phyloP scores from a whole-genome alignment of 2,888 invertebrate species.

The Beris morrisii region DNA sequence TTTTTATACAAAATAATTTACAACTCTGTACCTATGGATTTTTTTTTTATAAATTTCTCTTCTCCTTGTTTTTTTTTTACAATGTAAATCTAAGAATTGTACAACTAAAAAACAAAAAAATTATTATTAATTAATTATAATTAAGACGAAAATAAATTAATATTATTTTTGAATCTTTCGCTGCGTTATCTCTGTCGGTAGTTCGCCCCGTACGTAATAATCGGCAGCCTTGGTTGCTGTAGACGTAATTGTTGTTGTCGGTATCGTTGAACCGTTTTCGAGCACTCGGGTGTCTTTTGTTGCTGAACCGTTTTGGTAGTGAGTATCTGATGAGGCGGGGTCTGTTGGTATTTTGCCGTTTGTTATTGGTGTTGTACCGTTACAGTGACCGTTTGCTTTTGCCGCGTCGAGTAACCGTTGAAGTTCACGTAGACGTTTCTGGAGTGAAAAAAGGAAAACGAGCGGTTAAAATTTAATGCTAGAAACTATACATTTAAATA shows the following conservation, averaged over 20 bases:
- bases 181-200: constrained; percentile 51
- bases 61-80: constrained; percentile 36
- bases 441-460: constrained; percentile 2
- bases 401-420: background rate
- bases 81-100: constrained; percentile 38
- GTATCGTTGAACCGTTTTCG: constrained; percentile 39
- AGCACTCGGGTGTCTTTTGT: constrained; percentile 39
- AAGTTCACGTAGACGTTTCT: constrained; percentile 23
- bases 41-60: constrained; percentile 32
- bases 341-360: constrained; percentile 30
- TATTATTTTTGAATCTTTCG: constrained; percentile 56
- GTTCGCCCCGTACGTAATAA: constrained; percentile 42
- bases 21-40: constrained; percentile 26
- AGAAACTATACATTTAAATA: too few relatives aligned
- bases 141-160: constrained; percentile 43
- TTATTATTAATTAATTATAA: constrained; percentile 33
- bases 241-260: constrained; percentile 21
- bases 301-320: constrained; percentile 43
- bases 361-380: constrained; percentile 31
- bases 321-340: constrained; percentile 32
- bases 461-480: background rate
- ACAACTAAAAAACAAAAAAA: constrained; percentile 39
- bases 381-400: constrained; percentile 33
- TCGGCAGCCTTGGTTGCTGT: constrained; percentile 41
- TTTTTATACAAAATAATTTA: constrained; percentile 29